phyloP scores from a whole-genome alignment of 2,797 vertebrate genomes.

The Lophius americanus region DNA sequence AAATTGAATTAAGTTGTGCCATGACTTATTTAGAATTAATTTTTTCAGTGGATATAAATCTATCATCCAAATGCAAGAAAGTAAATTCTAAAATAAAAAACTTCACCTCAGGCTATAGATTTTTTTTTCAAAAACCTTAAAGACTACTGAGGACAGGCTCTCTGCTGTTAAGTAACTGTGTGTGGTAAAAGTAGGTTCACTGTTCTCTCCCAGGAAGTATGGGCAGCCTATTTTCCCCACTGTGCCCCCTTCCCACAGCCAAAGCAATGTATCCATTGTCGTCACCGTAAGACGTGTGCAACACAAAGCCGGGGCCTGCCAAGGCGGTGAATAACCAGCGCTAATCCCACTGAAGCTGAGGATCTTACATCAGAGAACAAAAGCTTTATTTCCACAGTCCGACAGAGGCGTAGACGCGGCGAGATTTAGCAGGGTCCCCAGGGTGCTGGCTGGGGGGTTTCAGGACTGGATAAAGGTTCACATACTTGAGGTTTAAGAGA shows the following conservation, averaged over 20 bases:
- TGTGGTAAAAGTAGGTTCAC: neutral
- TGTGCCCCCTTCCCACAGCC: constrained; percentile 7
- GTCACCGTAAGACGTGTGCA: constrained; percentile 23
- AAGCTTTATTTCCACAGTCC: constrained; percentile 49
- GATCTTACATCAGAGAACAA: constrained; percentile 68
- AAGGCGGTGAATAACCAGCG: constrained; percentile 62
- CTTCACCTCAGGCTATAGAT: neutral
- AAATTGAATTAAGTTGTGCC: too few relatives aligned
- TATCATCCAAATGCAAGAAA: neutral
- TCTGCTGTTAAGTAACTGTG: neutral
- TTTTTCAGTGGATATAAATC: too few relatives aligned
- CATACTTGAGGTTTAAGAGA: neutral
- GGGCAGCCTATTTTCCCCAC: constrained; percentile 2
- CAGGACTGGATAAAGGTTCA: constrained; percentile 24
- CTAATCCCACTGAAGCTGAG: constrained; percentile 69
- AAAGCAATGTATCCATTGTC: constrained; percentile 15
- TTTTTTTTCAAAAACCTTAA: neutral
- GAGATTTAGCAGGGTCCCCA: constrained; percentile 23
- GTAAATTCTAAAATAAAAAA: neutral
- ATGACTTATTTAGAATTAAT: too few relatives aligned
- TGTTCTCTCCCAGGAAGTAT: constrained; percentile 2
- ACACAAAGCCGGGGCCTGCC: constrained; percentile 49
- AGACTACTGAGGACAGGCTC: neutral
- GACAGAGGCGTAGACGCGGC: constrained; percentile 31
- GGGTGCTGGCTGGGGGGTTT: constrained; percentile 15